Evolutionary conservation across 1,140 invertebrate species (phyloP).

Genomic region (Zaprionus ornatus): DNA sequence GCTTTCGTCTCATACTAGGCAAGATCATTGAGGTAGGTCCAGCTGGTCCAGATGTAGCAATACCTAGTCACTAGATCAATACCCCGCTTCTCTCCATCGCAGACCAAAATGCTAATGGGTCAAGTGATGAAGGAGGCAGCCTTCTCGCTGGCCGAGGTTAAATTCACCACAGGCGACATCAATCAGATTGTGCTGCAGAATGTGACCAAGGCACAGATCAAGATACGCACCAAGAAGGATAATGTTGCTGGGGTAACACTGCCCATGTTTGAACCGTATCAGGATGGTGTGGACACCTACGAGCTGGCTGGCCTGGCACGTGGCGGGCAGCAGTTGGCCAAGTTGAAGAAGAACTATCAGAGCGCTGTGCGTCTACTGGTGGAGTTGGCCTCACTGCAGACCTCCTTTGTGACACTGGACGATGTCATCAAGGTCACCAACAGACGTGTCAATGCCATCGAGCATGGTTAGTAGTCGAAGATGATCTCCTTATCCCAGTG

Average conservation of each 20-base stretch:
- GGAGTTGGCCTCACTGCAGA: constrained; percentile 97
- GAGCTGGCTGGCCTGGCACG: constrained; percentile 96
- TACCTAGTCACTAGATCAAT: neutral
- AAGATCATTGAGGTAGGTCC: constrained; percentile 97
- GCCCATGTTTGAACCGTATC: constrained; percentile 97
- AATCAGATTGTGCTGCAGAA: constrained; percentile 99
- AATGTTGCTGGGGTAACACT: constrained; percentile 99
- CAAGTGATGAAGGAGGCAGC: constrained; percentile 99
- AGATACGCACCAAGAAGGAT: constrained; percentile 99
- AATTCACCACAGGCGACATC: constrained; percentile 99
- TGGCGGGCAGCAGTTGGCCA: constrained; percentile 97
- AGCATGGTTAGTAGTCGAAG: constrained; percentile 93
- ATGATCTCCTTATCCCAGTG: neutral
- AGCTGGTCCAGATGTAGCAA: neutral
- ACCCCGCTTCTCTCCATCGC: constrained; percentile 51
- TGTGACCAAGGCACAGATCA: constrained; percentile 99
- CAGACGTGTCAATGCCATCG: constrained; percentile 99
- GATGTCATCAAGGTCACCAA: constrained; percentile 99
- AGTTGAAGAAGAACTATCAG: constrained; percentile 98
- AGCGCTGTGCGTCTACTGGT: constrained; percentile 96
- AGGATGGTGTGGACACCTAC: constrained; percentile 96
- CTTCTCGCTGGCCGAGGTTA: constrained; percentile 99
- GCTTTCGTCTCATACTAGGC: constrained; percentile 97
- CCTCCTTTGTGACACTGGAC: constrained; percentile 98
- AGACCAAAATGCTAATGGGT: constrained; percentile 98